Evolutionary conservation across 2,888 invertebrate species (phyloP).

Genomic region (Thymelicus lineola): DNA sequence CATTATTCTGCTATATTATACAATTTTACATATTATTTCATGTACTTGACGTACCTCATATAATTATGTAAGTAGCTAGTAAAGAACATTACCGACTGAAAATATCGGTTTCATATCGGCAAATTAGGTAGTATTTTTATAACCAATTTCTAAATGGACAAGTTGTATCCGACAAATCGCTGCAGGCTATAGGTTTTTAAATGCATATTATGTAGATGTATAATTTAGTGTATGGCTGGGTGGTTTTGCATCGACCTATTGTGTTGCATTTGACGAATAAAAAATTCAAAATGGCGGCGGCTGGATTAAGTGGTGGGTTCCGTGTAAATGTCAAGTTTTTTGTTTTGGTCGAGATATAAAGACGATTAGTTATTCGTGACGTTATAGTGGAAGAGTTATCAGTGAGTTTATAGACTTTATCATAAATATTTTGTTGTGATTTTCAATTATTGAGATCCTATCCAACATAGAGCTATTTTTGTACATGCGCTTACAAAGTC

Average conservation of each 20-base stretch:
- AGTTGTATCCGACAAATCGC: slow-evolving; percentile 20
- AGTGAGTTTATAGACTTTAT: neutral
- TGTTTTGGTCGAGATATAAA: neutral
- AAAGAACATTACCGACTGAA: too few species aligned
- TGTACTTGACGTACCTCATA: too few species aligned
- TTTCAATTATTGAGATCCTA: too few species aligned
- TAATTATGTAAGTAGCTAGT: too few species aligned
- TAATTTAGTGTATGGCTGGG: slow-evolving; percentile 26
- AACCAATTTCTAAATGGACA: too few species aligned
- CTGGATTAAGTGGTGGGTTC: slow-evolving; percentile 25
- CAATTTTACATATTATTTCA: too few species aligned
- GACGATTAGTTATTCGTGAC: neutral
- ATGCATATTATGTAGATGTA: slow-evolving; percentile 33
- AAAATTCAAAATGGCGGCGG: slow-evolving; percentile 25
- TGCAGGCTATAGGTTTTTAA: slow-evolving; percentile 23
- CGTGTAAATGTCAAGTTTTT: slow-evolving; percentile 6
- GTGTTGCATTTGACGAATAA: slow-evolving; percentile 33
- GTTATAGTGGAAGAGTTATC: neutral
- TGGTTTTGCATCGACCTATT: slow-evolving; percentile 36
- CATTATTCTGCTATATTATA: too few species aligned
- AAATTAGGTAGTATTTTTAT: too few species aligned
- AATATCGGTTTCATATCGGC: too few species aligned
- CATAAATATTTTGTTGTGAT: too few species aligned
- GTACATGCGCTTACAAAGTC: too few species aligned
- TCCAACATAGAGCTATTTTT: too few species aligned